These are phyloP conservation scores for Sebastolobus alascanus DNA, from an alignment of 2,797 vertebrate genomes.

Conservation along the genomic window DNA sequence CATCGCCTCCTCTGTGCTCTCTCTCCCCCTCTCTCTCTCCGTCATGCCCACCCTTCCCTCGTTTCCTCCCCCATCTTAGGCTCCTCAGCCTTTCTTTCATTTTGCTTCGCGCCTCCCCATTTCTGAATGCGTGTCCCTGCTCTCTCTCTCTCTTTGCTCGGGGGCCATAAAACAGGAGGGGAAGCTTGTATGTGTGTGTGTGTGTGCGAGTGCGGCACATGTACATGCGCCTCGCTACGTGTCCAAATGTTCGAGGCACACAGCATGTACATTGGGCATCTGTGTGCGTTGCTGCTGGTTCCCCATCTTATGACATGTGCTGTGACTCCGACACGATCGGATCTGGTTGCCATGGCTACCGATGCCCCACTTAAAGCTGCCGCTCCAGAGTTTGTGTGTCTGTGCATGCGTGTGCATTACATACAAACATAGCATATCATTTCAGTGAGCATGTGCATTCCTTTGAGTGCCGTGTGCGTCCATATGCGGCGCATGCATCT, in stretches of 20 bases:
- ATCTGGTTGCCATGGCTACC: constrained; percentile 83
- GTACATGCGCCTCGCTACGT: not conserved
- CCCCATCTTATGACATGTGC: constrained; percentile 79
- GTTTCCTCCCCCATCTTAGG: constrained; percentile 63
- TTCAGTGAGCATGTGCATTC: constrained; percentile 29
- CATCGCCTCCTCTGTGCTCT: constrained; percentile 43
- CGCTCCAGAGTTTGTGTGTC: constrained; percentile 57
- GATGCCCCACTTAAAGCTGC: constrained; percentile 82
- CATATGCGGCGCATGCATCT: constrained; percentile 7
- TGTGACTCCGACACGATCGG: constrained; percentile 75
- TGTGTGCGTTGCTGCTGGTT: constrained; percentile 42
- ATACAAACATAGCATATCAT: constrained; percentile 11
- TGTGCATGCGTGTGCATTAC: constrained; percentile 22
- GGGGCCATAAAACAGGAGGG: constrained; percentile 45
- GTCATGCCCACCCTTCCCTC: constrained; percentile 50
- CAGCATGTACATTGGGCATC: constrained; percentile 39
- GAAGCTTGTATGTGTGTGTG: not conserved
- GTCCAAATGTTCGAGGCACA: constrained; percentile 14
- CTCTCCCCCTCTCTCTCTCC: constrained; percentile 43
- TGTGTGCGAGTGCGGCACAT: not conserved
- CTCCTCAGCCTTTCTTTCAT: constrained; percentile 62
- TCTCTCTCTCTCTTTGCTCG: constrained; percentile 16
- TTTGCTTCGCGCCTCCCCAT: constrained; percentile 56
- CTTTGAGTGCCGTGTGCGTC: constrained; percentile 15
- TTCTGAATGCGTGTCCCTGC: constrained; percentile 45